phyloP scores from a whole-genome alignment of 2,113 vertebrate genomes.

The Phocoena phocoena region DNA sequence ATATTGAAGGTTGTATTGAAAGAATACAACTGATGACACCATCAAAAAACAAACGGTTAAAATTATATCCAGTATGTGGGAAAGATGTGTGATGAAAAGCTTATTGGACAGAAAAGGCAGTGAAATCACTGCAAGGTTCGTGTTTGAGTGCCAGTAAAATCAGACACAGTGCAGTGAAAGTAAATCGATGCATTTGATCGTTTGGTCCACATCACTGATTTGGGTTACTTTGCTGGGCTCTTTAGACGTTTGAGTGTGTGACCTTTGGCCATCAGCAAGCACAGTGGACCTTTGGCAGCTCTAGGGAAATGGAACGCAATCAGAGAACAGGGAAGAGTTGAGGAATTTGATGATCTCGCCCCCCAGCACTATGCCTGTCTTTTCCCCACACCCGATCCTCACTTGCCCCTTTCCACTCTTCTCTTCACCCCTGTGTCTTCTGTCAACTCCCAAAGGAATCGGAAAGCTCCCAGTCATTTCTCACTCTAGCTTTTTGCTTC shows the following conservation, averaged over 20 bases:
- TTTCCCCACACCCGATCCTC: no score
- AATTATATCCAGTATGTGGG: not conserved
- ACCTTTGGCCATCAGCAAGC: not conserved
- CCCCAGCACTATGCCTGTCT: not conserved
- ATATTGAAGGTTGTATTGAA: not conserved
- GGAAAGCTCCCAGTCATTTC: not conserved
- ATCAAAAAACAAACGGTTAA: not conserved
- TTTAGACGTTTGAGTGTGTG: not conserved
- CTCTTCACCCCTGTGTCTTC: accelerated
- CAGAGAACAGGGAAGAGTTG: accelerated
- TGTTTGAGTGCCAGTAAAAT: not conserved
- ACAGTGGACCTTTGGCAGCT: not conserved
- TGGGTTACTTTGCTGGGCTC: not conserved
- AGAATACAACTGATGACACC: not conserved
- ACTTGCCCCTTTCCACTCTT: not conserved
- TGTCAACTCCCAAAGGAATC: not conserved
- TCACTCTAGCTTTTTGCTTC: not conserved
- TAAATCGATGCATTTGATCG: accelerated
- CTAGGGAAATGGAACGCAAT: not conserved
- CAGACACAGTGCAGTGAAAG: accelerated
- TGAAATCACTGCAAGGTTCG: not conserved
- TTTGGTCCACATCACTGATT: accelerated
- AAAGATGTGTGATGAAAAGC: not conserved
- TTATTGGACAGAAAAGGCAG: not conserved
- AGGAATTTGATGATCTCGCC: accelerated